Base-by-base conservation (phyloP, 2,888 invertebrate genomes). In the Acanthosoma haemorrhoidale region DNA sequence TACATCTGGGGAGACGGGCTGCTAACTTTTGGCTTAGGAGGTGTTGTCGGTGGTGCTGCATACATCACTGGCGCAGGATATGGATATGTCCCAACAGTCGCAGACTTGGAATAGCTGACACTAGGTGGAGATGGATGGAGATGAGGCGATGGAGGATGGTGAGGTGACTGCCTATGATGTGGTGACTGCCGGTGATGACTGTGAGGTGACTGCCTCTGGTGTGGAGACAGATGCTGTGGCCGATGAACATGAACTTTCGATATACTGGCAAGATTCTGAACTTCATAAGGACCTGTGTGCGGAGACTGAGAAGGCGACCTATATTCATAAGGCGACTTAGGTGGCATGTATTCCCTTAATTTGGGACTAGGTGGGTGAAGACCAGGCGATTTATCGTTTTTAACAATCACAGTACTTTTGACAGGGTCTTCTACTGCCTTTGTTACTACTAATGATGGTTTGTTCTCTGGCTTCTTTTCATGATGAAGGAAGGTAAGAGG, bases 341-440 rank as follows among this genome's bases (percentile, higher is more conserved):
- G 73, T 71, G 83, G 82, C 32, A 73, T 25, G 78, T 86, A 86
- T 4, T 82, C 80, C 74, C 84, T 80, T 71, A 85, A 80, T 77
- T 86, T 86, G 73, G 85, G 84, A 74, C 85, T 84, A 72, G 85
- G 85, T 4, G 73, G 64, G 25, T 72, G 72, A 72, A 86, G 78
- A 78, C 85, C 85, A 77, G 85, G 86, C 5, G 80, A 78, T 79
- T 88, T 87, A 68, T 89, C 90, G 79, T 90, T 89, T 78, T 90
- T 90, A 72, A 90, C 90, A 79, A 90, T 90, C 78, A 90, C 90
- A 77, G 89, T 87, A 79, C 85, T 88, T 79, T 89, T 89, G 76
- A 83, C 81, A 70, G 68, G 63, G 60, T 68, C 70, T 69, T 78
- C 73, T 57, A 74, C 57, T 64, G 73, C 73, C 72, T 75, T 75